Conservation (phyloP, 2,113 vertebrate species). For the Lagopus leucura region DNA sequence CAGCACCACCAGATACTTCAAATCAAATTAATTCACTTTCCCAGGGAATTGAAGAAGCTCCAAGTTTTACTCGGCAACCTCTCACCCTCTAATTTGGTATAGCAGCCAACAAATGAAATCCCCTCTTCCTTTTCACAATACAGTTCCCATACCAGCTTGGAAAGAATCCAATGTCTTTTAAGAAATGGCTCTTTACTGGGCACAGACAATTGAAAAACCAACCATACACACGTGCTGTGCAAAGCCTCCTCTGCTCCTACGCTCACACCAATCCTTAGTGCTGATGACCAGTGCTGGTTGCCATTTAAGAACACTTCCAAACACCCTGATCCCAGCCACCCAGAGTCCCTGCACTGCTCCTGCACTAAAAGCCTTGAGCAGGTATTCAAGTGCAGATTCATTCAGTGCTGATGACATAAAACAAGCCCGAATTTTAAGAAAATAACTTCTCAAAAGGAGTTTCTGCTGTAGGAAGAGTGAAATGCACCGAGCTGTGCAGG, state of each 20-base stretch:
- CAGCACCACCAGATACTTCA: neutral
- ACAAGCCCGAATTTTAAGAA: neutral
- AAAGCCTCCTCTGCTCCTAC: neutral
- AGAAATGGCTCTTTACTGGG: neutral
- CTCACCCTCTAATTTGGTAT: neutral
- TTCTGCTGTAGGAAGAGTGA: neutral
- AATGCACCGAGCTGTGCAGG: neutral
- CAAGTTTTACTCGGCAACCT: neutral
- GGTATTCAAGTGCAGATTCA: rapidly evolving
- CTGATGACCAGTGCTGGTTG: neutral
- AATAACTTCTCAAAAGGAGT: neutral
- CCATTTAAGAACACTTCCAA: neutral
- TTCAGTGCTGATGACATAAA: neutral
- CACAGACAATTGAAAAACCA: neutral
- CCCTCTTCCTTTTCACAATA: neutral
- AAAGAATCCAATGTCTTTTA: neutral
- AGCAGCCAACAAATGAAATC: neutral
- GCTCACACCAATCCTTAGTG: neutral
- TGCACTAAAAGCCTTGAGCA: neutral
- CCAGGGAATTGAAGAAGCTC: neutral
- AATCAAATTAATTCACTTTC: neutral
- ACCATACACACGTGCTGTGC: rapidly evolving
- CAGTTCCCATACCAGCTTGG: neutral
- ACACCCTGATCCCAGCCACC: no score
- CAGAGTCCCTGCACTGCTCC: neutral